phyloP scores from a whole-genome alignment of 1,140 invertebrate species.

The Hylyphantes graminicola region DNA sequence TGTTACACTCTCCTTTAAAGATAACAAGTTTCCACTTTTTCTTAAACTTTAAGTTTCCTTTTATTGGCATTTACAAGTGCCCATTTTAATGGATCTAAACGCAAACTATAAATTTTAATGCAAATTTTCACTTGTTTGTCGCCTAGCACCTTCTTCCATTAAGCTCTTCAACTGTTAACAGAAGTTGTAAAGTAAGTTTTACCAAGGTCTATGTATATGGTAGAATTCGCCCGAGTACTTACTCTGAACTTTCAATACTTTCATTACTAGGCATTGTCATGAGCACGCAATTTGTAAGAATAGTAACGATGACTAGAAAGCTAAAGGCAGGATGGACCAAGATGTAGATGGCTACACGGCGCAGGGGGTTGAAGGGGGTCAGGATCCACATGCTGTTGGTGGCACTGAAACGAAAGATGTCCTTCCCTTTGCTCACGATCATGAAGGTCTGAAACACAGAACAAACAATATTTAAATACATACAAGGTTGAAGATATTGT shows the following conservation, averaged over 20 bases:
- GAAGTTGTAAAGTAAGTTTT: too few species aligned
- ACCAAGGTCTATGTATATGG: neutral
- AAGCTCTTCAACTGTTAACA: too few species aligned
- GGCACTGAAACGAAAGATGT: constrained; percentile 98
- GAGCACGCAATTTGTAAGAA: constrained; percentile 97
- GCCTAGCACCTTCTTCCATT: too few species aligned
- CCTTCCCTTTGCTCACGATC: constrained; percentile 97
- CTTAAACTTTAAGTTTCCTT: too few species aligned
- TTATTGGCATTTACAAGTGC: too few species aligned
- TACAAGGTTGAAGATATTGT: too few species aligned
- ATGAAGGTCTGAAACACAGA: constrained; percentile 89
- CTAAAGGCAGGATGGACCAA: constrained; percentile 98
- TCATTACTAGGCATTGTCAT: constrained; percentile 95
- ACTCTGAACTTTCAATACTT: constrained; percentile 96
- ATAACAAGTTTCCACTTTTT: too few species aligned
- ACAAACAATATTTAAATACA: too few species aligned
- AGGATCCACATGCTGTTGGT: constrained; percentile 94
- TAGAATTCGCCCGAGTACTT: constrained; percentile 72
- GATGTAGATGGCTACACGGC: constrained; percentile 96
- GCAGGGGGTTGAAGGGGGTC: constrained; percentile 96
- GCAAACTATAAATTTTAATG: too few species aligned
- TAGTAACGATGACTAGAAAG: constrained; percentile 97
- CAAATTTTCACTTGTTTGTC: too few species aligned
- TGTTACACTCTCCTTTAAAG: too few species aligned
- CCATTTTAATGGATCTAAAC: too few species aligned